These are phyloP conservation scores for Clupea harengus DNA, from an alignment of 2,113 vertebrate genomes.

Conservation along the genomic window DNA sequence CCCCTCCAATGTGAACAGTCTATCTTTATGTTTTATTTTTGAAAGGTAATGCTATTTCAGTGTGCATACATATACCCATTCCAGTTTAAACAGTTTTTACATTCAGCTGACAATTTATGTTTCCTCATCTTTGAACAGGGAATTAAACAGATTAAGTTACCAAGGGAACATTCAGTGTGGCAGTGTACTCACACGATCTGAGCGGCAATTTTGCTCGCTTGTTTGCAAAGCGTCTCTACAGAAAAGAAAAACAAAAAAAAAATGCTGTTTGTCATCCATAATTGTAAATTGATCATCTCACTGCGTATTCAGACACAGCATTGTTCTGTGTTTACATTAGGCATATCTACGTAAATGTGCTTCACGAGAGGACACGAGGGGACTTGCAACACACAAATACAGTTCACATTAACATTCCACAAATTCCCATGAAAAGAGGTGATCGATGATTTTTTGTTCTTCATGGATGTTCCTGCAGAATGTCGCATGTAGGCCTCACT, in stretches of 20 bases:
- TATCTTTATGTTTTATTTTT: neutral
- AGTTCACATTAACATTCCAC: neutral
- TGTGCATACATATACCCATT: neutral
- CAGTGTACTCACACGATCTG: neutral
- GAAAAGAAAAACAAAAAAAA: neutral
- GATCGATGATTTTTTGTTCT: neutral
- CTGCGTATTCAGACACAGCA: neutral
- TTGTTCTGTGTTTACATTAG: neutral
- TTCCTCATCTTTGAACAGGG: constrained; percentile 7
- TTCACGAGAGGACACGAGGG: neutral
- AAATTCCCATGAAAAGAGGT: neutral
- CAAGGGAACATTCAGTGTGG: neutral
- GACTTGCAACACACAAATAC: neutral
- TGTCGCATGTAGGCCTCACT: neutral
- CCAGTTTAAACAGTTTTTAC: neutral
- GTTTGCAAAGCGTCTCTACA: neutral
- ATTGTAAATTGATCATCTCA: neutral
- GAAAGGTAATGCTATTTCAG: neutral
- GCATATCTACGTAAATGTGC: neutral
- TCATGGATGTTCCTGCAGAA: neutral
- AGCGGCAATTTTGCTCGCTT: neutral
- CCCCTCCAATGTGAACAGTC: neutral
- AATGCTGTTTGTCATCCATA: neutral
- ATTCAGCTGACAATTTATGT: neutral
- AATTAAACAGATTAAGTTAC: neutral